phyloP scores from a whole-genome alignment of 2,888 invertebrate species.

The Epistrophe grossulariae region DNA sequence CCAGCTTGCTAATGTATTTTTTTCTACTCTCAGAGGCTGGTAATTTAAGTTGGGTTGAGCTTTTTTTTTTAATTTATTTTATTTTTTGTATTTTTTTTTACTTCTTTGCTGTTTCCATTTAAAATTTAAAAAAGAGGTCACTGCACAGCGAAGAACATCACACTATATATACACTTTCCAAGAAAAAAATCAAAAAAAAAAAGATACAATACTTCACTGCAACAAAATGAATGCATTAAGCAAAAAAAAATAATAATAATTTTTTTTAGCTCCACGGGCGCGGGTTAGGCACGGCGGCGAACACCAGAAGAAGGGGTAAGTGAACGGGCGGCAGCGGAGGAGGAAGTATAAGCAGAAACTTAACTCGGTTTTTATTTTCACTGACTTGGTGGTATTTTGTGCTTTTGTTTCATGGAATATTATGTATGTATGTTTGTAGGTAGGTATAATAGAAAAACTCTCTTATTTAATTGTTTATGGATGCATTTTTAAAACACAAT shows the following conservation, averaged over 20 bases:
- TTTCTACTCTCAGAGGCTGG: conserved; percentile 3
- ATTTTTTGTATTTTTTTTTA: conserved; percentile 22
- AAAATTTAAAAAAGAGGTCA: conserved; percentile 64
- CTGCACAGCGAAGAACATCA: conserved; percentile 60
- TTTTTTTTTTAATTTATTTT: conserved; percentile 20
- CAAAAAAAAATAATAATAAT: conserved; percentile 30
- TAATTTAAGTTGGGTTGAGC: conserved; percentile 9
- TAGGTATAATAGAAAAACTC: conserved; percentile 49
- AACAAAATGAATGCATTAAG: conserved; percentile 59
- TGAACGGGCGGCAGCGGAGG: conserved; percentile 10
- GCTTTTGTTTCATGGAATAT: conserved; percentile 63
- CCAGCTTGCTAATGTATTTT: conserved; percentile 74
- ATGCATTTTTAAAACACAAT: conserved; percentile 67
- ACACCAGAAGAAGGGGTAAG: neutral
- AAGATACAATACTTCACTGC: conserved; percentile 47
- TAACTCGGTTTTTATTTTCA: conserved; percentile 64
- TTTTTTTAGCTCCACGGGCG: conserved; percentile 41
- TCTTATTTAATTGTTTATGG: conserved; percentile 73
- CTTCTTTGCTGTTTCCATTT: conserved; percentile 42
- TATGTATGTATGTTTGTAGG: too few species aligned
- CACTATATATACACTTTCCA: conserved; percentile 51
- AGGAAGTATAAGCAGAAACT: conserved; percentile 23
- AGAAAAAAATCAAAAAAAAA: conserved; percentile 44
- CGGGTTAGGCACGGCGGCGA: conserved; percentile 1
- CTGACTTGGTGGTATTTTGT: conserved; percentile 76